Percentiles rank a stretch among this genome's conserved stretches.
Conservation (phyloP, 2,113 vertebrate species). For the Platycercus adscitus region DNA sequence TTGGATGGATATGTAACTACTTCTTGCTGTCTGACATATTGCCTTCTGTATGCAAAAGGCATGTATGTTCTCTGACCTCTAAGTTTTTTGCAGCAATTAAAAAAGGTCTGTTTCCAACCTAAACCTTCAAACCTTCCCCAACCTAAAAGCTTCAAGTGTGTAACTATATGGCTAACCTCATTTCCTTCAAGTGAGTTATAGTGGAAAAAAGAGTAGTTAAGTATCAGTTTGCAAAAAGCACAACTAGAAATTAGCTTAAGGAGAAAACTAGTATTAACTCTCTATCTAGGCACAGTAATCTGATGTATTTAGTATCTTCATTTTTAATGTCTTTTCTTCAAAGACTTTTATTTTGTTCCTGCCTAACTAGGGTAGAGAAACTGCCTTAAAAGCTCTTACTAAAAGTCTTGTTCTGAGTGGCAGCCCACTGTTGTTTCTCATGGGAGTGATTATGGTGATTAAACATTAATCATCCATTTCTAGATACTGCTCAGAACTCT, state of each 20-base stretch:
- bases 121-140: background rate
- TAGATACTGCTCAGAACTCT: background rate
- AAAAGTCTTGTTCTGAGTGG: background rate
- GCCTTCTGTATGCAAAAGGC: background rate
- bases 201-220: background rate
- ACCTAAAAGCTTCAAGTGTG: background rate
- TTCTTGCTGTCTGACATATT: background rate
- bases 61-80: fast-evolving
- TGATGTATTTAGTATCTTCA: background rate
- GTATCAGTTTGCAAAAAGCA: background rate
- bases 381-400: background rate
- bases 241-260: background rate
- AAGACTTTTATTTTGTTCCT: background rate
- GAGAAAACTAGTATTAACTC: background rate
- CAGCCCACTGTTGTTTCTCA: background rate
- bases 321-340: background rate
- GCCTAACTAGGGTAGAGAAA: background rate
- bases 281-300: background rate
- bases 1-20: background rate
- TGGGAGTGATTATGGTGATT: background rate
- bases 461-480: background rate
- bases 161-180: background rate
- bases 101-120: background rate
- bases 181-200: background rate
- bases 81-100: background rate